phyloP scores from a whole-genome alignment of 2,888 invertebrate genomes.

The Quadriops clusia region DNA sequence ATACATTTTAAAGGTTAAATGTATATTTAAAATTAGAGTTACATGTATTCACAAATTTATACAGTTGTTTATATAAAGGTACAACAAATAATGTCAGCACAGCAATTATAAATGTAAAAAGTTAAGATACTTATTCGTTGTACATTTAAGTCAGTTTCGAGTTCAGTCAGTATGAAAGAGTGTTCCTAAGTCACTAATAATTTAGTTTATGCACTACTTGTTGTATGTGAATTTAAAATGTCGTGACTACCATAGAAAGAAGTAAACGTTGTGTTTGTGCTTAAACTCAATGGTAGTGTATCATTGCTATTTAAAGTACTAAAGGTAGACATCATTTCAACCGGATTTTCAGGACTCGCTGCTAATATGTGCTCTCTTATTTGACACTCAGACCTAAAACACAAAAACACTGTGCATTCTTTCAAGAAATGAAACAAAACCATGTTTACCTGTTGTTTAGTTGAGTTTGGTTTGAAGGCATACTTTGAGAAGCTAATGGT shows the following conservation, averaged over 20 bases:
- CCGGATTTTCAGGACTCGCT: constrained; percentile 33
- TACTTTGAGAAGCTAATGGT: constrained; percentile 36
- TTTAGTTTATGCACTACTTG: constrained; percentile 9
- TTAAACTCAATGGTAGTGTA: constrained; percentile 39
- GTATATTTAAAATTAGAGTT: too few relatives aligned
- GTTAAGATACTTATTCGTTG: too few relatives aligned
- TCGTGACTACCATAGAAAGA: constrained; percentile 44
- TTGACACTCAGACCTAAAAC: constrained; percentile 26
- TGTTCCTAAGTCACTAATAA: too few relatives aligned
- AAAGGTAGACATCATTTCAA: constrained; percentile 36
- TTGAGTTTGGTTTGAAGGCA: constrained; percentile 26
- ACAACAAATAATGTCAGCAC: too few relatives aligned
- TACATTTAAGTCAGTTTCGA: too few relatives aligned
- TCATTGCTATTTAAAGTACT: constrained; percentile 39
- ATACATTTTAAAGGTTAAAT: too few relatives aligned
- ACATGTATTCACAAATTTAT: too few relatives aligned
- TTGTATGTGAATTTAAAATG: constrained; percentile 20
- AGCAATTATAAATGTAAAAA: too few relatives aligned
- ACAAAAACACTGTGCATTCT: constrained; percentile 2
- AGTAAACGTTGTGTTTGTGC: constrained; percentile 43
- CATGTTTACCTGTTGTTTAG: constrained; percentile 28
- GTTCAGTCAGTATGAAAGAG: too few relatives aligned
- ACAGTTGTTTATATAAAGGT: too few relatives aligned
- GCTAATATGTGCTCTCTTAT: constrained; percentile 32
- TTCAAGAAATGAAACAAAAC: constrained; percentile 1